Evolutionary conservation across 2,797 vertebrate species (phyloP), one percentile per base, ranked within the genome.

Genomic region (Hoplostethus atlanticus): DNA sequence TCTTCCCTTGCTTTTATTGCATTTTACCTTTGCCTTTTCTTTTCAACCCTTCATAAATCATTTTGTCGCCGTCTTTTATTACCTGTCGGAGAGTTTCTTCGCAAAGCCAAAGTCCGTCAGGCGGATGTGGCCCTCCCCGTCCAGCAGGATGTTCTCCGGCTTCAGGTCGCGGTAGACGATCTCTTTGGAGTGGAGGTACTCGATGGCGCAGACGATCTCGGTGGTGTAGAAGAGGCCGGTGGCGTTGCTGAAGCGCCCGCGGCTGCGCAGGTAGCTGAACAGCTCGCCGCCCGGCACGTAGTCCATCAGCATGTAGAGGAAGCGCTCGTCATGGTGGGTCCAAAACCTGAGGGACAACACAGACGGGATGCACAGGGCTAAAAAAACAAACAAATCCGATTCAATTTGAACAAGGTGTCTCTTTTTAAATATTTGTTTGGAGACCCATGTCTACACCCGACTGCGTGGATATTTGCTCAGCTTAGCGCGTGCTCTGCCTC

Each of bases 61-160:
- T 1, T 11, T 8, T 9, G 10, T 40, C 6, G 1, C 38, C 0
- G 38, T 40, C 6, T 65, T 11, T 7, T 1, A 0, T 84, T 88
- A 98, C 98, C 96, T 96, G 92, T 98, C 98, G 0, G 95, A 95
- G 28, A 99, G 95, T 64, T 99, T 99, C 92, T 99, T 99, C 12
- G 98, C 97, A 31, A 99, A 99, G 80, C 98, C 98, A 1, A 99
- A 99, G 92, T 99, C 98, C 0, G 98, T 99, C 73, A 99, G 96
- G 63, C 97, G 96, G 88, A 99, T 96, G 92, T 99, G 98, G 2
- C 98, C 98, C 58, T 98, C 96, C 2, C 93, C 89, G 88, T 99
- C 98, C 88, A 99, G 93, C 81, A 99, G 94, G 75, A 99, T 98
- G 92, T 99, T 99, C 89, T 99, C 98, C 0, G 98, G 98, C 88